phyloP scores from a whole-genome alignment of 2,797 vertebrate species.

The Brachymystax lenok region DNA sequence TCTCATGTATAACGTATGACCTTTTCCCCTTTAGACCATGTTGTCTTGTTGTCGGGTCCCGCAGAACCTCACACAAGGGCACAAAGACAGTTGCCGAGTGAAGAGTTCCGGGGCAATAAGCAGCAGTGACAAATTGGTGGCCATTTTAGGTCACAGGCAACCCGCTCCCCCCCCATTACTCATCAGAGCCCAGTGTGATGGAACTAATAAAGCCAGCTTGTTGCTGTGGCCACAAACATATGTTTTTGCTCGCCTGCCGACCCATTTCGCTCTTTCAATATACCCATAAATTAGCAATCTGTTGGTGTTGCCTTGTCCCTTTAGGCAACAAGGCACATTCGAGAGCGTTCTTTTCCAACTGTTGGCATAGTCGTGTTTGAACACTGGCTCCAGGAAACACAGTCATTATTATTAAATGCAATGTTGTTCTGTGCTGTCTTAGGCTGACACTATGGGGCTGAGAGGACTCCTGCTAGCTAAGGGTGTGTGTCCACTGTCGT shows the following conservation, averaged over 20 bases:
- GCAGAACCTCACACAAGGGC: not conserved
- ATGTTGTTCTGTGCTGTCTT: constrained; percentile 23
- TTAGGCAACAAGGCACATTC: not conserved
- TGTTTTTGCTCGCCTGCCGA: not conserved
- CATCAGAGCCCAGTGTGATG: constrained; percentile 2
- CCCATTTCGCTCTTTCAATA: not conserved
- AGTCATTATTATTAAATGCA: not conserved
- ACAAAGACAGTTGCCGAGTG: not conserved
- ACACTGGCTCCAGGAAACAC: not conserved
- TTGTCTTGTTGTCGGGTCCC: not conserved
- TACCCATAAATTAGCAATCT: constrained; percentile 12
- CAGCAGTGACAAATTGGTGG: not conserved
- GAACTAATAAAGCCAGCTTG: constrained; percentile 7
- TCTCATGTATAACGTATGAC: not conserved
- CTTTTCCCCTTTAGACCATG: not conserved
- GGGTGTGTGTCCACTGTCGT: not conserved
- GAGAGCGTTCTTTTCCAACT: not conserved
- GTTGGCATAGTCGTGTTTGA: not conserved
- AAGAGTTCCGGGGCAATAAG: not conserved
- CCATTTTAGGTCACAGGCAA: constrained; percentile 4
- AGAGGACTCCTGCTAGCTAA: constrained; percentile 15
- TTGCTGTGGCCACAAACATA: constrained; percentile 3
- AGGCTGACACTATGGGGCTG: constrained; percentile 11
- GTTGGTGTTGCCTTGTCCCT: constrained; percentile 1
- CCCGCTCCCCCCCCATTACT: not conserved